Conservation (phyloP, 2,113 vertebrate genomes). For the Coptodon rendalli region DNA sequence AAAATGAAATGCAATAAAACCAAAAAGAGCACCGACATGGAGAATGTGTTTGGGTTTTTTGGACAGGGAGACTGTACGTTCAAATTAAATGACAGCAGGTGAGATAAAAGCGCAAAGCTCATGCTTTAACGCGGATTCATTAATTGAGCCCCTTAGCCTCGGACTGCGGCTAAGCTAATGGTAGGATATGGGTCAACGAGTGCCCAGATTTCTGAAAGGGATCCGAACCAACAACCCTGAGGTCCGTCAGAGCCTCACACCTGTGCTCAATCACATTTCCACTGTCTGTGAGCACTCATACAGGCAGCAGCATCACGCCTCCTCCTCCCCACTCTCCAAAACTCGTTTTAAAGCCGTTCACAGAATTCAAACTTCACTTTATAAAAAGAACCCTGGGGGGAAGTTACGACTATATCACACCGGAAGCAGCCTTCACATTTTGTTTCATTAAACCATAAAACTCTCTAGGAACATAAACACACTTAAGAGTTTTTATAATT, state of each 20-base stretch:
- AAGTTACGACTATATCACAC: background rate
- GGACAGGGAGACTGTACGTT: background rate
- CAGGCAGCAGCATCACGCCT: background rate
- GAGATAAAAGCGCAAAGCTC: background rate
- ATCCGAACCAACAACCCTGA: background rate
- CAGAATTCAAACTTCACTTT: background rate
- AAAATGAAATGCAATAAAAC: background rate
- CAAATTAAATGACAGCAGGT: background rate
- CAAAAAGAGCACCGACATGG: background rate
- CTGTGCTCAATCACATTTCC: background rate
- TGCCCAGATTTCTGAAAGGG: background rate
- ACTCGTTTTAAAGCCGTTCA: background rate
- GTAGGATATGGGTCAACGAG: background rate
- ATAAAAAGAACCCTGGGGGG: background rate
- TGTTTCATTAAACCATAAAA: background rate
- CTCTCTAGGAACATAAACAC: background rate
- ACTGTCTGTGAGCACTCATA: background rate
- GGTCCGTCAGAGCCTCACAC: background rate
- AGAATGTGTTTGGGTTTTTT: background rate
- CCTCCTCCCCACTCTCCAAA: background rate
- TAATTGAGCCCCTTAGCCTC: background rate
- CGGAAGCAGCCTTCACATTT: background rate
- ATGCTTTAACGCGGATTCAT: too few relatives aligned
- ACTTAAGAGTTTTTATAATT: background rate
- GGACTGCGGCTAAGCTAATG: background rate